Conservation (phyloP, 2,888 invertebrate genomes). For the Chromoteleia sp. region DNA sequence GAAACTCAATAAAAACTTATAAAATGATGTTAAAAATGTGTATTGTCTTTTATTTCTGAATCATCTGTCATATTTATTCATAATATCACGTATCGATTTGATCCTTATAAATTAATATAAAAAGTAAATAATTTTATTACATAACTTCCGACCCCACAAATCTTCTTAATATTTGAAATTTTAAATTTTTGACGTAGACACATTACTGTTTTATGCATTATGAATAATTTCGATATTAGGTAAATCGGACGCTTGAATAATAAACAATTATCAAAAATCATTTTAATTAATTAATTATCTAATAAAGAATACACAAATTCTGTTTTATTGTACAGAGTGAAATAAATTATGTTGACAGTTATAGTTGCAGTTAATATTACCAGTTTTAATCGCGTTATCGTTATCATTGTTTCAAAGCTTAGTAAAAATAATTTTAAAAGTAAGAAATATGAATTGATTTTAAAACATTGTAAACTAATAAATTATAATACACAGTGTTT, state of each 20-base stretch:
- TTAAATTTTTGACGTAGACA: slow-evolving; percentile 21
- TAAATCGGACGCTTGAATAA: background rate
- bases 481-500: no score
- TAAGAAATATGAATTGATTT: no score
- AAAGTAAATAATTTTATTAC: slow-evolving; percentile 15
- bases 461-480: no score
- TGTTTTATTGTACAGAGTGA: background rate
- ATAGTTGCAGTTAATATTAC: no score
- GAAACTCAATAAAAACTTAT: no score
- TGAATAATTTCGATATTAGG: slow-evolving; percentile 12
- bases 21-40: no score
- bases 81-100: slow-evolving; percentile 3
- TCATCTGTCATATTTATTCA: background rate
- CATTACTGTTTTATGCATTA: slow-evolving; percentile 10
- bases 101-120: slow-evolving; percentile 11
- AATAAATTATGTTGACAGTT: no score
- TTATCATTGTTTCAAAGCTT: no score
- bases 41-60: no score
- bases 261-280: background rate
- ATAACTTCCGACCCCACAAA: background rate
- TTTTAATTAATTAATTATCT: background rate
- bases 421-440: no score
- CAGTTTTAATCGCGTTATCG: no score
- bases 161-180: slow-evolving; percentile 3
- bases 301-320: background rate